Conservation (phyloP, 2,113 vertebrate genomes). For the Apodemus speciosus region DNA sequence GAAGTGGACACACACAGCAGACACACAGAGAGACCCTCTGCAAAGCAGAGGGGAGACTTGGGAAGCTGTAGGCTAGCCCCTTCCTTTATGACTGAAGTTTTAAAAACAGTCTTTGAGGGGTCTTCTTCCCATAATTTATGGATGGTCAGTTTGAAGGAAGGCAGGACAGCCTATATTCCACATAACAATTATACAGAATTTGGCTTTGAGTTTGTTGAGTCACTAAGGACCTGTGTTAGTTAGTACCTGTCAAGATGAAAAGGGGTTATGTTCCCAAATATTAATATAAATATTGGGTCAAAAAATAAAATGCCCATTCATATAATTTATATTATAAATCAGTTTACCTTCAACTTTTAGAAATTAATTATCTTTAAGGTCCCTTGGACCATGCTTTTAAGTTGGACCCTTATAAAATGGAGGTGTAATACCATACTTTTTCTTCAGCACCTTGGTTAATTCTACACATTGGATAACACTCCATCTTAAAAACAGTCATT, state of each 20-base stretch:
- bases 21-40: background rate
- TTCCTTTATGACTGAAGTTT: no score
- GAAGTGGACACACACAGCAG: background rate
- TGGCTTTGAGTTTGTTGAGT: background rate
- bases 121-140: background rate
- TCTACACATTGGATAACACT: background rate
- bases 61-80: background rate
- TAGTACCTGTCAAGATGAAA: background rate
- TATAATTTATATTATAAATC: slow-evolving; percentile 4
- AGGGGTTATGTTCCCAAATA: background rate
- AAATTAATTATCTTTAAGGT: background rate
- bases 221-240: background rate
- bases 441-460: background rate
- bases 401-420: background rate
- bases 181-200: background rate
- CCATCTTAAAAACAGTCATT: background rate
- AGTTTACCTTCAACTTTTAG: slow-evolving; percentile 31
- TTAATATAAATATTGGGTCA: slow-evolving; percentile 1
- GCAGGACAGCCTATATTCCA: background rate
- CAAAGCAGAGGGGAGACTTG: background rate
- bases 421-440: background rate
- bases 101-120: background rate
- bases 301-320: background rate
- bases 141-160: background rate
- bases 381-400: background rate